These are phyloP conservation scores for Haemorhous mexicanus DNA, from an alignment of 2,113 vertebrate species.

Conservation along the genomic window DNA sequence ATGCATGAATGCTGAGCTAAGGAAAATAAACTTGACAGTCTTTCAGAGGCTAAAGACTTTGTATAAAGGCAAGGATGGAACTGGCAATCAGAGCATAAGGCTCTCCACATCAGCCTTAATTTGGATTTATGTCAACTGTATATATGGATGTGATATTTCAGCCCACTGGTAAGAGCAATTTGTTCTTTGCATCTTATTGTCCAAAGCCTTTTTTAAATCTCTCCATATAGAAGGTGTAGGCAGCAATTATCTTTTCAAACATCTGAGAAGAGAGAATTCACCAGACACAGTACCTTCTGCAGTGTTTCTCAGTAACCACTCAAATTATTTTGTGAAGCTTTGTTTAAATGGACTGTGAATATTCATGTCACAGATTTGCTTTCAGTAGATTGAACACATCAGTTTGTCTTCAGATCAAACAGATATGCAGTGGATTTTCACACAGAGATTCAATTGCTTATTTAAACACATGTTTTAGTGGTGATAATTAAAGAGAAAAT, in stretches of 20 bases:
- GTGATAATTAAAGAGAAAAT: not conserved
- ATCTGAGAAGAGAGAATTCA: not conserved
- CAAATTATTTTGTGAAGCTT: not conserved
- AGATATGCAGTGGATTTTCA: not conserved
- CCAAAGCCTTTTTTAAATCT: not conserved
- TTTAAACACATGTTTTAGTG: not conserved
- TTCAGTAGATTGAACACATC: not conserved
- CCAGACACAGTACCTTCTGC: not conserved
- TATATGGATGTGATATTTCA: not conserved
- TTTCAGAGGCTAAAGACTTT: not conserved
- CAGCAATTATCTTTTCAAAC: not conserved
- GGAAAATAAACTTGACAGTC: not conserved
- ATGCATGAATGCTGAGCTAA: not conserved
- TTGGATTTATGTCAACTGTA: not conserved
- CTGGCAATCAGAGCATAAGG: not conserved
- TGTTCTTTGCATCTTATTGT: not conserved
- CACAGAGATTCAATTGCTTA: not conserved
- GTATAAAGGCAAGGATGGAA: not conserved
- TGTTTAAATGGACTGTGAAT: slow-evolving; percentile 25
- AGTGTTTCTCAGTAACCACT: not conserved
- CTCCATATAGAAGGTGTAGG: not conserved
- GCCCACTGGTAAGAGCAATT: not conserved
- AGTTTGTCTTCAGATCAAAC: slow-evolving; percentile 20
- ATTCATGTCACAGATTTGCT: slow-evolving; percentile 14
- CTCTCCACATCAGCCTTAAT: not conserved